A percentile compares a stretch with the other conserved stretches of the same genome.
Conservation (phyloP, 2,888 invertebrate genomes). For the Acheta domesticus region DNA sequence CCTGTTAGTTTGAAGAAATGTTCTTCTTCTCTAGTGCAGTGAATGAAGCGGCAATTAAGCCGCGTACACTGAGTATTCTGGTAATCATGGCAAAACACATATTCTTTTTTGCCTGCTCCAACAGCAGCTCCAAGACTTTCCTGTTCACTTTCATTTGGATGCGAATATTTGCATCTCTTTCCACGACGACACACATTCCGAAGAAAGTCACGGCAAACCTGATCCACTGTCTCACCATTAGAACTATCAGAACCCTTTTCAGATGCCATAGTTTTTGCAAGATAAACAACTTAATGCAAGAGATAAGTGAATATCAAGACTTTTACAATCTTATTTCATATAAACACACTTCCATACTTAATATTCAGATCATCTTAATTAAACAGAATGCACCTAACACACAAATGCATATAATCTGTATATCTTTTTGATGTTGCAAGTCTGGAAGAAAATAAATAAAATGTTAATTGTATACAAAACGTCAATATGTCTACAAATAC, state of each 20-base stretch:
- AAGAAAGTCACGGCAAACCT: slow-evolving; percentile 58
- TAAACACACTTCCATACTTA: neutral
- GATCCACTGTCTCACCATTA: slow-evolving; percentile 27
- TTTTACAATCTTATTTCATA: neutral
- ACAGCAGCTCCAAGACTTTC: neutral
- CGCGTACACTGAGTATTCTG: slow-evolving; percentile 75
- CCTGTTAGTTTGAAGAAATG: slow-evolving; percentile 69
- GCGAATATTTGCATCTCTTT: slow-evolving; percentile 51
- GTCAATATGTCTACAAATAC: slow-evolving; percentile 4
- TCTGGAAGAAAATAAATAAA: neutral
- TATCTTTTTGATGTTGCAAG: neutral
- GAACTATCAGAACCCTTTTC: slow-evolving; percentile 27
- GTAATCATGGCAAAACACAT: slow-evolving; percentile 61
- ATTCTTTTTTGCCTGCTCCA: slow-evolving; percentile 25
- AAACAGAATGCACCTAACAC: neutral
- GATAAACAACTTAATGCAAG: neutral
- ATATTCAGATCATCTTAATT: neutral
- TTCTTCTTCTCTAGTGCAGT: slow-evolving; percentile 71
- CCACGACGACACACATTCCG: slow-evolving; percentile 58
- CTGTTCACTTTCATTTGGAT: slow-evolving; percentile 42
- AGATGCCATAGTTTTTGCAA: neutral
- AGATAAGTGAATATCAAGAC: neutral
- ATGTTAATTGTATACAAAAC: neutral
- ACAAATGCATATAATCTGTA: neutral
- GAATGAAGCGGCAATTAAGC: slow-evolving; percentile 70